phyloP scores from a whole-genome alignment of 1,140 invertebrate genomes.

The Geopemphigus sp. region DNA sequence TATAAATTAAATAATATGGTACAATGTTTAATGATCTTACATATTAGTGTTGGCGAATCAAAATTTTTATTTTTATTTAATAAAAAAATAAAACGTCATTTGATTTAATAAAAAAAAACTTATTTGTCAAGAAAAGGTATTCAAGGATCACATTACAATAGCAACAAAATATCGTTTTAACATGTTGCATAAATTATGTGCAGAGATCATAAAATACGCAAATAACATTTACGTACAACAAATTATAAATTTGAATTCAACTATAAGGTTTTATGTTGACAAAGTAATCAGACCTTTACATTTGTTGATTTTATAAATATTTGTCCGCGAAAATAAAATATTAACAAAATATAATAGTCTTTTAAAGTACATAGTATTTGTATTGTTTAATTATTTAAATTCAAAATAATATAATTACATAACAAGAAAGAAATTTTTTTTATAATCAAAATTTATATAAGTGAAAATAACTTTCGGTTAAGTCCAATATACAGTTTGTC shows the following conservation, averaged over 20 bases:
- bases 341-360: constrained; percentile 29
- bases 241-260: constrained; percentile 34
- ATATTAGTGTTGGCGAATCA: constrained; percentile 20
- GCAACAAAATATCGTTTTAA: constrained; percentile 25
- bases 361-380: constrained; percentile 36
- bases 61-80: constrained; percentile 38
- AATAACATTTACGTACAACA: constrained; percentile 37
- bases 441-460: background rate
- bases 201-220: constrained; percentile 49
- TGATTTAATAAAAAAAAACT: constrained; percentile 37
- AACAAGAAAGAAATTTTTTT: constrained; percentile 6
- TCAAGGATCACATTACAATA: constrained; percentile 41
- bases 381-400: constrained; percentile 15
- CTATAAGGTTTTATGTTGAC: constrained; percentile 2
- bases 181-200: constrained; percentile 46
- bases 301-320: constrained; percentile 28
- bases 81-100: constrained; percentile 40
- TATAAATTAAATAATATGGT: constrained; percentile 48
- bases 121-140: constrained; percentile 25
- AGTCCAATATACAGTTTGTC: constrained; percentile 6
- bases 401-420: constrained; percentile 32
- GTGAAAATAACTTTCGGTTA: constrained; percentile 12
- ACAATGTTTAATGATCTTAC: constrained; percentile 46
- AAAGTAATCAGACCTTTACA: constrained; percentile 43
- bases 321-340: constrained; percentile 29